A percentile compares a stretch with the other conserved stretches of the same genome.
Evolutionary conservation across 2,113 vertebrate species (phyloP).

Genomic region (Ramphastos sulfuratus): DNA sequence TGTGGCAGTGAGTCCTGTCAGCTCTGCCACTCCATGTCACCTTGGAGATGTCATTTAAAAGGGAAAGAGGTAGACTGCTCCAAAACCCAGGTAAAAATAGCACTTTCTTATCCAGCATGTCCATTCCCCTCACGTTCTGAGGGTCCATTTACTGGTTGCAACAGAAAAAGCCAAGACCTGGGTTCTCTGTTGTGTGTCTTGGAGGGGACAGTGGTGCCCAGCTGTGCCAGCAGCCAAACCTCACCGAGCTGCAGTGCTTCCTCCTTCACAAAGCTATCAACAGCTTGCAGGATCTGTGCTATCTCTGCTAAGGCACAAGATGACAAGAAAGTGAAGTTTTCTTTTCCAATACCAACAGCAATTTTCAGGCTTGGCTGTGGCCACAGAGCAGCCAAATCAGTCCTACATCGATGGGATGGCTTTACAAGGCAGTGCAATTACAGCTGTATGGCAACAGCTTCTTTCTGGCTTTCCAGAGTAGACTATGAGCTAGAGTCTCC

Average conservation of each 20-base stretch:
- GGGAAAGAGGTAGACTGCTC: background rate
- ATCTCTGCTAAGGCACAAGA: background rate
- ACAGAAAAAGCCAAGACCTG: background rate
- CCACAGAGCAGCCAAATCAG: background rate
- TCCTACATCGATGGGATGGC: background rate
- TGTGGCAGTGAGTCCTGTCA: background rate
- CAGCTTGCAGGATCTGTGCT: background rate
- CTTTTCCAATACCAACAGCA: background rate
- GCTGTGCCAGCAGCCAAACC: background rate
- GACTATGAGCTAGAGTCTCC: background rate
- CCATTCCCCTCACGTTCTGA: accelerated
- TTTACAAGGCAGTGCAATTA: background rate
- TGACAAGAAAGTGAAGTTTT: background rate
- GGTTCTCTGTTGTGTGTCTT: background rate
- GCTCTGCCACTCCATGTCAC: background rate
- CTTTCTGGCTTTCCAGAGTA: background rate
- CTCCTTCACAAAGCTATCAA: background rate
- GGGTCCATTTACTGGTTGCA: background rate
- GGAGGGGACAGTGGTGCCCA: background rate
- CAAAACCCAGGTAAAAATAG: background rate
- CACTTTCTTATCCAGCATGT: constrained; percentile 27
- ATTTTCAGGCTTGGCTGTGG: background rate
- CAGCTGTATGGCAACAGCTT: background rate
- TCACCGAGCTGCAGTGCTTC: accelerated
- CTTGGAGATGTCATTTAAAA: constrained; percentile 18